Evolutionary conservation across 23 tunicate species (phyloP).

Genomic region (Halocynthia aurantium): DNA sequence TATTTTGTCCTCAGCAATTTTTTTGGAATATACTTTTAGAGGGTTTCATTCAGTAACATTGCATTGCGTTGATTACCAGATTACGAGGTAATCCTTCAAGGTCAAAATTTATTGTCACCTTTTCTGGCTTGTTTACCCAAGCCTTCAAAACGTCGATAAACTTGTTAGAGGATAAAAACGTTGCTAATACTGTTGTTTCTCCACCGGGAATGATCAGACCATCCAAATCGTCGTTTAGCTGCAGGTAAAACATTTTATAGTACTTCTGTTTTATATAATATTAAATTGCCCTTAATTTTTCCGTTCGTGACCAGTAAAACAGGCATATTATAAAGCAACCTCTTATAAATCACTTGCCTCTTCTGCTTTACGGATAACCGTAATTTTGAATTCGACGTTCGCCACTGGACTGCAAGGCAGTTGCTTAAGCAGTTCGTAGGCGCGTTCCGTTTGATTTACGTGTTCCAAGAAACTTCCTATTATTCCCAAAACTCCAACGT

Average conservation of each 20-base stretch:
- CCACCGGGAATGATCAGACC: constrained; percentile 82
- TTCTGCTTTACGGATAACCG: constrained; percentile 13
- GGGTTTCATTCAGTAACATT: too few species aligned
- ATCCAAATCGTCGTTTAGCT: constrained; percentile 47
- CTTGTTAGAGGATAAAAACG: constrained; percentile 15
- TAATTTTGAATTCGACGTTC: constrained; percentile 11
- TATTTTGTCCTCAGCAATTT: too few species aligned
- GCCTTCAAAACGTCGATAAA: constrained; percentile 37
- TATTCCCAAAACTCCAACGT: constrained; percentile 57
- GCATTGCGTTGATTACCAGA: too few species aligned
- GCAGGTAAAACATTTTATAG: not conserved
- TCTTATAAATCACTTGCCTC: not conserved
- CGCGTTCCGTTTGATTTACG: constrained; percentile 19
- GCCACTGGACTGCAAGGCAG: not conserved
- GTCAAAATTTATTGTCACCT: constrained; percentile 21
- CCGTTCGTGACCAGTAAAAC: not conserved
- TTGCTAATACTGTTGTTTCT: constrained; percentile 51
- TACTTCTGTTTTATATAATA: too few species aligned
- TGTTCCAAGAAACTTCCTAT: constrained; percentile 62
- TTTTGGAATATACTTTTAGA: too few species aligned
- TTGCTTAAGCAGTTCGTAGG: constrained; percentile 15
- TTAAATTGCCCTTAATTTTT: too few species aligned
- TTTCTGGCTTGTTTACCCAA: constrained; percentile 30
- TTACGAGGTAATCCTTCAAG: too few species aligned
- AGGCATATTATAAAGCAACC: too few species aligned